Base-by-base conservation (phyloP, 2,113 vertebrate species). In the Aegotheles bennettii region DNA sequence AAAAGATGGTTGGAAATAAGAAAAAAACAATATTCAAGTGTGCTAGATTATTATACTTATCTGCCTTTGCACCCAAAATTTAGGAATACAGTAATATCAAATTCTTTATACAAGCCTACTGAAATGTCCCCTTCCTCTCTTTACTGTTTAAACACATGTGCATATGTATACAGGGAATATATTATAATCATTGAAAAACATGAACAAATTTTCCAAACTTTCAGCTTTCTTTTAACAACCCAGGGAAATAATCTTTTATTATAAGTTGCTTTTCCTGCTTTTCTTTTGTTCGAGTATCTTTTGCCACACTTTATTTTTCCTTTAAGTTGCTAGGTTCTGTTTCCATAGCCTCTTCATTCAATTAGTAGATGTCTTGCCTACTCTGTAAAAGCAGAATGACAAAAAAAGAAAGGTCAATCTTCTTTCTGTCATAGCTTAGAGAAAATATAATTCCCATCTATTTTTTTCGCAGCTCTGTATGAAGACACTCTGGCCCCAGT, bases 31-130 rank as follows among this genome's bases (percentile, higher is more conserved):
- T 83, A 80, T 47, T 85, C 50, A 59, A 0, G 0, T 35, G 15
- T 59, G 42, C 68, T 91, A 90, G 18, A 42, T 63, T 94, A 82
- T 91, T 85, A 54, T 74, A 91, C 70, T 95, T 95, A 88, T 93
- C 89, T 91, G 47, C 5, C 11, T 69, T 76, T 85, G 63, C 56
- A 93, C 87, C 53, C 75, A 86, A 88, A 89, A 83, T 87, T 76
- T 77, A 73, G 75, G 35, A 76, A 53, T 42, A 28, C 2, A 47
- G 54, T 33, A 73, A 77, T 91, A 67, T 13, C 1, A 8, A 85
- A 61, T 80, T 61, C 45, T 74, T 90, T 91, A 40, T 33, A 23
- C 16, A 48, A 91, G 25, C 21, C n/a, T 68, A 35, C 15, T 36
- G 53, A 68, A 86, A 82, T 16, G 6, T 83, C 8, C 16, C 38